phyloP scores from a whole-genome alignment of 2,888 invertebrate species.

The Cheilosia variabilis region DNA sequence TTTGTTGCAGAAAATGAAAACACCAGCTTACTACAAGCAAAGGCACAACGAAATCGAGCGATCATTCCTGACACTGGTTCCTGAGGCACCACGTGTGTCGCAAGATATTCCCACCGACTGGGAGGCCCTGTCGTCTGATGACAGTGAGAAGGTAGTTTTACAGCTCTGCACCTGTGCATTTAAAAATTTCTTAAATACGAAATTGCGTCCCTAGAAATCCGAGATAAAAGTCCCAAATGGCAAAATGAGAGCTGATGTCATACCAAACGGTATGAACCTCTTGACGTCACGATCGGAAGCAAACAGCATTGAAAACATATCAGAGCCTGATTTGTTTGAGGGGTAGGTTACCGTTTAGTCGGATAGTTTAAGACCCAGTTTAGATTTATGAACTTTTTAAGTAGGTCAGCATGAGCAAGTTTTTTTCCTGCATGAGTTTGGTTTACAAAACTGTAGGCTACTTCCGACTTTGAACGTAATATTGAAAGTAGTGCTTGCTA shows the following conservation, averaged over 20 bases:
- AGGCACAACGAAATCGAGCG: conserved; percentile 91
- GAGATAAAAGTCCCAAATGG: conserved; percentile 77
- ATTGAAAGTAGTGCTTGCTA: conserved; percentile 21
- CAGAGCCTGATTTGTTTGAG: conserved; percentile 81
- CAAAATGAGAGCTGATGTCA: conserved; percentile 58
- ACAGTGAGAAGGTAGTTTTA: conserved; percentile 78
- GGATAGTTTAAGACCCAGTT: neutral
- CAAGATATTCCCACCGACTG: conserved; percentile 87
- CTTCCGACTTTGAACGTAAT: neutral
- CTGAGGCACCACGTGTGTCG: conserved; percentile 92
- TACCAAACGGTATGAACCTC: conserved; percentile 79
- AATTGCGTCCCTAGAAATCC: conserved; percentile 77
- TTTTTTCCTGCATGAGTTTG: conserved; percentile 19
- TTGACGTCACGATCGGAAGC: conserved; percentile 75
- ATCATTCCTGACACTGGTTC: conserved; percentile 88
- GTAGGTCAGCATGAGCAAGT: conserved; percentile 39
- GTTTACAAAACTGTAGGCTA: neutral
- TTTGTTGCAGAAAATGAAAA: conserved; percentile 89
- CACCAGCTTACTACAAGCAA: conserved; percentile 91
- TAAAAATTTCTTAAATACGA: no score
- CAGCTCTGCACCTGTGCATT: no score
- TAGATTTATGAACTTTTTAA: neutral
- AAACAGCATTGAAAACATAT: conserved; percentile 81
- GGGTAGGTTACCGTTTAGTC: conserved; percentile 78
- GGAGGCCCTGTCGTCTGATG: conserved; percentile 84